Base-by-base conservation (phyloP, 2,113 vertebrate species). In the Amblyornis subalaris region DNA sequence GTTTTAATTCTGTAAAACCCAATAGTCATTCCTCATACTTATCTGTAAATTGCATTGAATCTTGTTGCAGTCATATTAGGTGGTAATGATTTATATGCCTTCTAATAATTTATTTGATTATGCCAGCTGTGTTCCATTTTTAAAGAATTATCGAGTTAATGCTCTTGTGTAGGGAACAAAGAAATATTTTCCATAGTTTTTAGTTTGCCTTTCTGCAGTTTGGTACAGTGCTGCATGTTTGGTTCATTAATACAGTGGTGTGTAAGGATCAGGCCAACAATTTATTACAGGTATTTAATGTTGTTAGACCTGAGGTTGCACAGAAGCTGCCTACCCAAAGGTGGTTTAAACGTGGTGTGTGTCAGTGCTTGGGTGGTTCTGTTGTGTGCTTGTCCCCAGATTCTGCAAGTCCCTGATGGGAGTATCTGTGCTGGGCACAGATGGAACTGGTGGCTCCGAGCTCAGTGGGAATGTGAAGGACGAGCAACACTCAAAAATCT, bases 61-160 rank as follows among this genome's bases (percentile, higher is more conserved):
- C 94, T 96, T 93, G 88, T 96, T 98, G 97, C 93, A 97, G 96
- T 97, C 96, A 97, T 96, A 97, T 98, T 98, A 98, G 89, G 93
- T 97, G 95, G 90, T 97, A 97, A 97, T 98, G 98, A 98, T 98
- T 98, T 98, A 98, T 98, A 97, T 97, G 86, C 88, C 76, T 95
- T 97, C 92, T 98, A 98, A 98, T 97, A 97, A 98, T 98, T 97
- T 97, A 97, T 97, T 96, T 97, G 96, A 96, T 98, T 98, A 96
- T 96, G 95, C 95, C 95, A 97, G 91, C 97, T 96, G n/a, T 96
- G 88, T 94, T 92, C 83, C 93, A 96, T 97, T 97, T 98, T 97
- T 96, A 77, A 97, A 93, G 91, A 90, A 76, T 96, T 95, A 97
- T 89, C 44, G 25, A 96, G 95, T 97, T 96, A 96, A 97, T 97